Evolutionary conservation across 2,888 invertebrate genomes (phyloP).

Genomic region (Lepidocyrtinus sp.): DNA sequence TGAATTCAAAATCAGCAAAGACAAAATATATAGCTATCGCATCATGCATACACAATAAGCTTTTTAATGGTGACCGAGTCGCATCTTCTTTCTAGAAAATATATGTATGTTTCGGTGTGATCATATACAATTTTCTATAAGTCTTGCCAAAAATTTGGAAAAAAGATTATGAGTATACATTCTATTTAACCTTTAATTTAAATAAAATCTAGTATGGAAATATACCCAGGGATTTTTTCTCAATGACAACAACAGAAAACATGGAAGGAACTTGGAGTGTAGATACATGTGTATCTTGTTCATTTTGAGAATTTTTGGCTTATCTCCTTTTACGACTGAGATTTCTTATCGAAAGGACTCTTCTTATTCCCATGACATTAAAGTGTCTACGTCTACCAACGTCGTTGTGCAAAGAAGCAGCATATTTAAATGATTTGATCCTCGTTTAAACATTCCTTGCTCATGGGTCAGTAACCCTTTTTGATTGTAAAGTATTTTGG

Average conservation of each 20-base stretch:
- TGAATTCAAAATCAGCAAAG: constrained; percentile 51
- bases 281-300: no score
- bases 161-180: no score
- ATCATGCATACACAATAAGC: constrained; percentile 28
- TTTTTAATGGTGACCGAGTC: not conserved
- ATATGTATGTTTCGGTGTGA: no score
- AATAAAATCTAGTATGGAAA: not conserved
- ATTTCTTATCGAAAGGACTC: not conserved
- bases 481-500: constrained; percentile 26
- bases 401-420: not conserved
- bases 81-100: not conserved
- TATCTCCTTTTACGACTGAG: not conserved
- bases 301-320: no score
- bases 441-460: constrained; percentile 24
- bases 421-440: not conserved
- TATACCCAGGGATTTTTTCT: not conserved
- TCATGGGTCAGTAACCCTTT: constrained; percentile 51
- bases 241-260: no score
- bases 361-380: not conserved
- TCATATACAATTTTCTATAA: no score
- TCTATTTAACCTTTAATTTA: no score
- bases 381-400: not conserved
- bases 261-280: not conserved
- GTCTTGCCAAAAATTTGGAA: not conserved
- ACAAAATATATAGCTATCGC: constrained; percentile 17